These are phyloP conservation scores for Agrotis exclamationis DNA, from an alignment of 2,888 invertebrate species.

Conservation along the genomic window DNA sequence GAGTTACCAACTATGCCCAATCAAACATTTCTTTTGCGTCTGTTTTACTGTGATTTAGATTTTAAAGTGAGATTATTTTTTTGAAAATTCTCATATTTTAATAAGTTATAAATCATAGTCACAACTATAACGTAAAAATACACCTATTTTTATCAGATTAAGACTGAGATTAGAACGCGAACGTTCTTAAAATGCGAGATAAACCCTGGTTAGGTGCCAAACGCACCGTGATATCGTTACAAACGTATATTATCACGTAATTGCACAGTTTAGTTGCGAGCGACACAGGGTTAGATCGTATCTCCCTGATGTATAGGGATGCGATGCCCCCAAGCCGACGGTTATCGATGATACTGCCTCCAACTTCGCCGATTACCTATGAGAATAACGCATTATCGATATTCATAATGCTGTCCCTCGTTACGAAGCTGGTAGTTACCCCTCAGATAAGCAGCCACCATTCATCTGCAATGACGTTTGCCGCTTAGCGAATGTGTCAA, in stretches of 20 bases:
- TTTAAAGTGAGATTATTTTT: too few relatives aligned
- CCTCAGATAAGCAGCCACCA: slow-evolving; percentile 48
- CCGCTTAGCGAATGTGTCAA: slow-evolving; percentile 60
- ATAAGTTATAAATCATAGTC: background rate
- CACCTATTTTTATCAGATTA: background rate
- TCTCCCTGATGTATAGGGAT: slow-evolving; percentile 83
- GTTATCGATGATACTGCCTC: slow-evolving; percentile 79
- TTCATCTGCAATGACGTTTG: slow-evolving; percentile 58
- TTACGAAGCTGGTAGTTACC: slow-evolving; percentile 64
- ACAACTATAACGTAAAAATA: background rate
- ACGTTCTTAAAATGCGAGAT: background rate
- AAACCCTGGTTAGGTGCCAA: background rate
- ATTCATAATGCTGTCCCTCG: slow-evolving; percentile 79
- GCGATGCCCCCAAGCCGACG: slow-evolving; percentile 74
- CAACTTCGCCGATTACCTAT: slow-evolving; percentile 71
- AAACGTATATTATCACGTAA: slow-evolving; percentile 68
- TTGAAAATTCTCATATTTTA: background rate
- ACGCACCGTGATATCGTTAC: slow-evolving; percentile 36
- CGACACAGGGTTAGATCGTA: slow-evolving; percentile 80
- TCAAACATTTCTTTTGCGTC: too few relatives aligned
- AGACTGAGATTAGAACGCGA: background rate
- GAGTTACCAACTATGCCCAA: too few relatives aligned
- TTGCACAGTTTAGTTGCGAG: slow-evolving; percentile 82
- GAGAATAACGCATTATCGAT: slow-evolving; percentile 75
- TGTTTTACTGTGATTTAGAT: too few relatives aligned